A percentile compares a stretch with the other conserved stretches of the same genome.
These are phyloP conservation scores for Brachionus sp. DNA, from an alignment of 1,140 invertebrate species.

Conservation along the genomic window DNA sequence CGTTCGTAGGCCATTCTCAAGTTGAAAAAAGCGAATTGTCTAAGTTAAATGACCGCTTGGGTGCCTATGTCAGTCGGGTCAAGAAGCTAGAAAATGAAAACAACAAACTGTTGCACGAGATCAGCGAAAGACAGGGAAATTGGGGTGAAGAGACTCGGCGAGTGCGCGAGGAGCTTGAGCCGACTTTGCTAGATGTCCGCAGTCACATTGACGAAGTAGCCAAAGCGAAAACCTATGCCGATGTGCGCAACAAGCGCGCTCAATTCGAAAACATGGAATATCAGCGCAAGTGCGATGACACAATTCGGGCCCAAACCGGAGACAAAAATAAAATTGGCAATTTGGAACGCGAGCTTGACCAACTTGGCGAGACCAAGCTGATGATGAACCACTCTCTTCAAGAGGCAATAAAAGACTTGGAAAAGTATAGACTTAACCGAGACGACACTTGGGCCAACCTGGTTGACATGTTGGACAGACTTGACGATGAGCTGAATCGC, in stretches of 20 bases:
- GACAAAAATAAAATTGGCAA: slow-evolving; percentile 2
- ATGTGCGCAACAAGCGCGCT: slow-evolving; percentile 30
- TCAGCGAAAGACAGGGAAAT: background rate
- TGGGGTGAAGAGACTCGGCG: slow-evolving; percentile 34
- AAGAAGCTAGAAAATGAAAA: slow-evolving; percentile 32
- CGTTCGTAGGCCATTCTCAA: slow-evolving; percentile 20
- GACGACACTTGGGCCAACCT: slow-evolving; percentile 12
- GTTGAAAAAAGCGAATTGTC: slow-evolving; percentile 30
- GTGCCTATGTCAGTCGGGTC: background rate
- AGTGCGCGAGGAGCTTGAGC: background rate
- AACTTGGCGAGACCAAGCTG: background rate
- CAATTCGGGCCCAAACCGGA: background rate
- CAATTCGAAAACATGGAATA: slow-evolving; percentile 27
- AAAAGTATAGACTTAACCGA: background rate
- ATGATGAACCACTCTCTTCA: background rate
- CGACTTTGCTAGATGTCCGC: background rate
- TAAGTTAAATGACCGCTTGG: slow-evolving; percentile 13
- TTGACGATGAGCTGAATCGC: slow-evolving; percentile 14
- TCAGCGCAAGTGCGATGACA: background rate
- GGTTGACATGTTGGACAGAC: background rate
- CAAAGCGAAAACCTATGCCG: background rate
- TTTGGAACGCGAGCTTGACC: slow-evolving; percentile 6
- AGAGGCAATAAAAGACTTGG: background rate
- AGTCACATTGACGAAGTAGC: slow-evolving; percentile 22
- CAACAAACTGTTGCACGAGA: background rate